Evolutionary conservation across 1,140 invertebrate species (phyloP).

Genomic region (Papilio aristodemus): DNA sequence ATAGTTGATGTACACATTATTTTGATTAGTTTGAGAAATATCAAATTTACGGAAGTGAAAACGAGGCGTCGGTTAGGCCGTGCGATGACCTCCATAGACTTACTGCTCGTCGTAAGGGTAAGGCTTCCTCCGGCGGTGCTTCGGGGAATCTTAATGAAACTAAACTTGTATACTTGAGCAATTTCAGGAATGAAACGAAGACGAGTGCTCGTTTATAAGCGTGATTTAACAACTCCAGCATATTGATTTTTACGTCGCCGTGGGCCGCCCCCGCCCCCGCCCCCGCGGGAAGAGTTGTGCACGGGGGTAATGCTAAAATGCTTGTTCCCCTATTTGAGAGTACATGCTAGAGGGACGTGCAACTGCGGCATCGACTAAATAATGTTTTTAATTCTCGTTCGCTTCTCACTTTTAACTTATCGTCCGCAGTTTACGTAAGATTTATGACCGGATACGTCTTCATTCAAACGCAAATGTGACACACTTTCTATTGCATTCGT

Average conservation of each 20-base stretch:
- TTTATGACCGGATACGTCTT: conserved; percentile 70
- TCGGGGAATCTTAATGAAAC: conserved; percentile 37
- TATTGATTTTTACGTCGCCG: conserved; percentile 85
- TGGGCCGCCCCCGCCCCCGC: conserved; percentile 76
- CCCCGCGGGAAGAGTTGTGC: conserved; percentile 80
- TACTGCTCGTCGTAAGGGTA: neutral
- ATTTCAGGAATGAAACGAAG: conserved; percentile 80
- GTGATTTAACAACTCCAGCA: conserved; percentile 87
- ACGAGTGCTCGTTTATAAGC: conserved; percentile 86
- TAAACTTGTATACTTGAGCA: conserved; percentile 61
- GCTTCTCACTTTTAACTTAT: conserved; percentile 59
- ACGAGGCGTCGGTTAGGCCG: conserved; percentile 7
- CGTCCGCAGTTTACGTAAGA: conserved; percentile 61
- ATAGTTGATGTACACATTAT: conserved; percentile 7
- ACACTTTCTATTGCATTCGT: conserved; percentile 65
- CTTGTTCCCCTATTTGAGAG: conserved; percentile 81
- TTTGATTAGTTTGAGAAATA: conserved; percentile 15
- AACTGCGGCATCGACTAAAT: conserved; percentile 50
- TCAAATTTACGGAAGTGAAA: conserved; percentile 15
- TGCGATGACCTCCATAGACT: conserved; percentile 23
- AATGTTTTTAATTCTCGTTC: conserved; percentile 58
- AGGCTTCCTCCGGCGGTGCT: neutral
- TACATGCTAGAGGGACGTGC: conserved; percentile 77
- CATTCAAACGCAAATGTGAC: conserved; percentile 66
- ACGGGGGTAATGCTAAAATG: conserved; percentile 81